phyloP scores from a whole-genome alignment of 2,113 vertebrate genomes.

The Vidua chalybeata region DNA sequence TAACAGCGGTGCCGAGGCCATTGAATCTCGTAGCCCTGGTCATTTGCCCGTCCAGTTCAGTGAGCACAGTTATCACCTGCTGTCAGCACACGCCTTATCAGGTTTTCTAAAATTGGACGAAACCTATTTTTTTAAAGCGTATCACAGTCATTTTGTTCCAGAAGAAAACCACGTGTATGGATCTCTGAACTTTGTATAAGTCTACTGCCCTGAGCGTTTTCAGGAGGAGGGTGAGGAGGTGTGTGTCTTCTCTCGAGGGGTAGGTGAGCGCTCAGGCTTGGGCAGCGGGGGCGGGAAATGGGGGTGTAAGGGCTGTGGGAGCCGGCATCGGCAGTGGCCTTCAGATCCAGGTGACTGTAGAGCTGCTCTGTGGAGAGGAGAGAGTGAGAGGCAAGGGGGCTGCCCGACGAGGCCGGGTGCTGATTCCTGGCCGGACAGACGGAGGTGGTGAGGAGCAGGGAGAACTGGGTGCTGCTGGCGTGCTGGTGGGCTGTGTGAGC shows the following conservation, averaged over 20 bases:
- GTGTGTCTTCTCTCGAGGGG: background rate
- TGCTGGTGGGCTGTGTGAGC: background rate
- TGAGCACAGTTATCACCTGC: background rate
- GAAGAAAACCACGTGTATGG: background rate
- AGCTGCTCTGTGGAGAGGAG: background rate
- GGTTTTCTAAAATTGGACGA: background rate
- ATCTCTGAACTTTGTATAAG: too few species aligned
- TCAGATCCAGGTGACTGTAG: too few species aligned
- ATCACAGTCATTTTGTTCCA: background rate
- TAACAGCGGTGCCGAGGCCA: background rate
- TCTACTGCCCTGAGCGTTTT: background rate
- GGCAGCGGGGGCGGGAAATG: background rate
- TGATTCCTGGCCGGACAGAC: accelerated
- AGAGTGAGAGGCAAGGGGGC: background rate
- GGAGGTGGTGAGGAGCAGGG: too few species aligned
- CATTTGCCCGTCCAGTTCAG: background rate
- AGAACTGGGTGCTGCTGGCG: background rate
- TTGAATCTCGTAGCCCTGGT: background rate
- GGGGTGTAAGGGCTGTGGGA: background rate
- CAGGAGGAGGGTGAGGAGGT: background rate
- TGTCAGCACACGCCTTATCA: background rate
- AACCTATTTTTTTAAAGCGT: background rate
- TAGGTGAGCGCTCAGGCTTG: background rate
- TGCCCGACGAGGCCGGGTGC: background rate
- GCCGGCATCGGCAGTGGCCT: background rate